These are phyloP conservation scores for Varroa destructor DNA, from an alignment of 1,140 invertebrate species.

Conservation along the genomic window DNA sequence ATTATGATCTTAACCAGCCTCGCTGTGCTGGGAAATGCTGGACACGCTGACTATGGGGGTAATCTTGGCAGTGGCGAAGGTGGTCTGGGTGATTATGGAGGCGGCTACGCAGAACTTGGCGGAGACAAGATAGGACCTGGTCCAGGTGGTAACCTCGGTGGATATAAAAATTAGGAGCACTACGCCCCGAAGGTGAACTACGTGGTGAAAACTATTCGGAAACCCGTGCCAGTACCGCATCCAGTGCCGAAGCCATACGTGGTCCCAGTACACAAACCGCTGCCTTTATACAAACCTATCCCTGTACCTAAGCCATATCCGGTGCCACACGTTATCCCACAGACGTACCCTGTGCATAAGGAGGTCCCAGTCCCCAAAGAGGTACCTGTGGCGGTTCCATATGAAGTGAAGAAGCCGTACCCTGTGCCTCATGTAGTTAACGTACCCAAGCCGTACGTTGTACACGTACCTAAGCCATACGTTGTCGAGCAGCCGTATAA, in stretches of 20 bases:
- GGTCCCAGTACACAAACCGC: constrained; percentile 4
- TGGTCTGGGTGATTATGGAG: not conserved
- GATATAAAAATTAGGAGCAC: not conserved
- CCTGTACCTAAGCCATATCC: constrained; percentile 12
- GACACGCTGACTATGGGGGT: not conserved
- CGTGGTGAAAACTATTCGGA: constrained; percentile 1
- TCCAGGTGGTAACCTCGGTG: not conserved
- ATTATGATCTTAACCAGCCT: constrained; percentile 2
- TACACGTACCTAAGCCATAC: constrained; percentile 24
- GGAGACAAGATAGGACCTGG: not conserved
- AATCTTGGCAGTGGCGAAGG: no score
- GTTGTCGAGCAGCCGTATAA: constrained; percentile 23
- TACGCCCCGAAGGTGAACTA: constrained; percentile 25
- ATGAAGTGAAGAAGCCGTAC: constrained; percentile 18
- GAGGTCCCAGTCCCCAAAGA: constrained; percentile 19
- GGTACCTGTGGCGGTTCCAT: not conserved
- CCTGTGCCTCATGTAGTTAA: constrained; percentile 16
- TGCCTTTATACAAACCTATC: constrained; percentile 10
- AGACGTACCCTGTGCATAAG: constrained; percentile 9
- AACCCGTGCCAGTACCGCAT: constrained; percentile 7
- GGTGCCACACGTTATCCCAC: constrained; percentile 4
- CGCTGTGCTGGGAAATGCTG: not conserved
- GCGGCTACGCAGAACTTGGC: not conserved
- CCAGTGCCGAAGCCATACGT: constrained; percentile 5
- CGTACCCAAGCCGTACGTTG: constrained; percentile 23